Percentiles rank a stretch among this genome's conserved stretches.
phyloP scores from a whole-genome alignment of 2,797 vertebrate species.

The Clamator glandarius region DNA sequence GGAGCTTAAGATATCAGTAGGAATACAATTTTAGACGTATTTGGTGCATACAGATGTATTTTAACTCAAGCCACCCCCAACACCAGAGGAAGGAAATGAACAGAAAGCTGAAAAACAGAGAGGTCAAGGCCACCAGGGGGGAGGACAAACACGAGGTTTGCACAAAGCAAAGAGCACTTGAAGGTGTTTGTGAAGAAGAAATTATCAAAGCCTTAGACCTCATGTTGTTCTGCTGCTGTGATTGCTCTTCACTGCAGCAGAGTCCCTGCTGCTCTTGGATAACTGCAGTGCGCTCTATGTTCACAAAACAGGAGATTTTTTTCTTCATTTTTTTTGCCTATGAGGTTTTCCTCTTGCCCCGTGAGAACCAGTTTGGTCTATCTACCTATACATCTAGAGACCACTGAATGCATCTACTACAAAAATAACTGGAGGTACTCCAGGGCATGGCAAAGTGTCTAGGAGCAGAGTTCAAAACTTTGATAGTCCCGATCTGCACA shows the following conservation, averaged over 20 bases:
- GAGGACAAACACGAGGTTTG: not conserved
- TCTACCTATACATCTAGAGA: not conserved
- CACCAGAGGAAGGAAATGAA: not conserved
- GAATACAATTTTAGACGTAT: not conserved
- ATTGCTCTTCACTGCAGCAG: not conserved
- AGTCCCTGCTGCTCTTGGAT: not conserved
- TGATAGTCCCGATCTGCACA: not conserved
- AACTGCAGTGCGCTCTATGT: fast-evolving
- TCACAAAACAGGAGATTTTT: not conserved
- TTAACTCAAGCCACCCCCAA: not conserved
- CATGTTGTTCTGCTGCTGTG: not conserved
- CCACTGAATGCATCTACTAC: not conserved
- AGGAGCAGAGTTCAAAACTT: not conserved
- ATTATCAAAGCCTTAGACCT: not conserved
- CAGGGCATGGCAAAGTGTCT: not conserved
- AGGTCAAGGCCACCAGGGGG: not conserved
- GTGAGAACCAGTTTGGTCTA: not conserved
- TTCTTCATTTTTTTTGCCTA: not conserved
- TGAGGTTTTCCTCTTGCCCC: not conserved
- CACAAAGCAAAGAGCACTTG: not conserved
- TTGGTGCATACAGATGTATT: not conserved
- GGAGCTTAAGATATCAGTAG: not conserved
- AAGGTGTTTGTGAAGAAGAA: not conserved
- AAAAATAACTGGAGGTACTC: not conserved
- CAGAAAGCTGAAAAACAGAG: not conserved